These are phyloP conservation scores for Schizothorax lantsangensis DNA, from an alignment of 2,797 vertebrate species.

Conservation along the genomic window DNA sequence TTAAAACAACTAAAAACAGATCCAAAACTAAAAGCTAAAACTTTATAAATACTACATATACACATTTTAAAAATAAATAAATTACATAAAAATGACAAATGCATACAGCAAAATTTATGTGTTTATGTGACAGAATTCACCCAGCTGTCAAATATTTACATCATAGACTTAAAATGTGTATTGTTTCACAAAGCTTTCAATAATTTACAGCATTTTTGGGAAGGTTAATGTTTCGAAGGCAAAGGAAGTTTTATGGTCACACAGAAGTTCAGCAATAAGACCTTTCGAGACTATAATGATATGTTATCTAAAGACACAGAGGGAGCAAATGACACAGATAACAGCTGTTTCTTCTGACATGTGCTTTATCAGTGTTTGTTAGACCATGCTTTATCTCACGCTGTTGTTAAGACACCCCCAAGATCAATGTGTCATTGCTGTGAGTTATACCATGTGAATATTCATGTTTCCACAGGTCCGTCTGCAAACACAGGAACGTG, in stretches of 20 bases:
- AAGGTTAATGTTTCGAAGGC: not conserved
- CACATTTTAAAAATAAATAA: too few relatives aligned
- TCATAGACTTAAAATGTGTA: not conserved
- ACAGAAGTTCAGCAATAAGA: not conserved
- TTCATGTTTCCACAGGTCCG: constrained; percentile 72
- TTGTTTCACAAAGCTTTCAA: not conserved
- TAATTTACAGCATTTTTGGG: not conserved
- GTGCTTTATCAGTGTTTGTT: constrained; percentile 17
- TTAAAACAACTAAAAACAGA: too few relatives aligned
- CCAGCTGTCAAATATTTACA: not conserved
- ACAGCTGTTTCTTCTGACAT: not conserved
- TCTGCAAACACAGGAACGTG: constrained; percentile 78
- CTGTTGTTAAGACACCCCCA: not conserved
- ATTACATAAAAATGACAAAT: too few relatives aligned
- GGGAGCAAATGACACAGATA: constrained; percentile 35
- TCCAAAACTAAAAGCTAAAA: too few relatives aligned
- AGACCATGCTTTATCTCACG: constrained; percentile 31
- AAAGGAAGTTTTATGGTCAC: not conserved
- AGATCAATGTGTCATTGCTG: not conserved
- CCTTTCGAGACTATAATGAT: not conserved
- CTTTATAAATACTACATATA: too few relatives aligned
- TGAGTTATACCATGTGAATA: not conserved
- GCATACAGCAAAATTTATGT: too few relatives aligned
- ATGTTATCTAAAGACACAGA: constrained; percentile 35
- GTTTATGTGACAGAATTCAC: not conserved